These are phyloP conservation scores for Camponotus pennsylvanicus DNA, from an alignment of 1,140 invertebrate genomes.

Conservation along the genomic window DNA sequence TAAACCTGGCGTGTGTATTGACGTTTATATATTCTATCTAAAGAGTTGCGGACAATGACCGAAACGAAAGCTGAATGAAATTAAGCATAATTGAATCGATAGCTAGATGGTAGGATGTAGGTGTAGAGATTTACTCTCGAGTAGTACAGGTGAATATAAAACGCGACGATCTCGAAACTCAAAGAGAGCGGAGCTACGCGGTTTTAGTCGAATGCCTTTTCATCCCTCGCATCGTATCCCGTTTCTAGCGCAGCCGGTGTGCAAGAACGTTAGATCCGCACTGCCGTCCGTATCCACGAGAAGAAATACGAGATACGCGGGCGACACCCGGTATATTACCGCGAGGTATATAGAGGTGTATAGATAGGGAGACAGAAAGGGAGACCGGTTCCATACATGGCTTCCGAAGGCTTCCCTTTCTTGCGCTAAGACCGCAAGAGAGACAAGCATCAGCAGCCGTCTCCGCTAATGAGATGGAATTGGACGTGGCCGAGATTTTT, in stretches of 20 bases:
- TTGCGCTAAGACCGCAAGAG: conserved; percentile 83
- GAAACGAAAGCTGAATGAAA: not conserved
- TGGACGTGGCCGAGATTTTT: conserved; percentile 87
- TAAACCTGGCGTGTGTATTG: not conserved
- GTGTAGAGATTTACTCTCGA: not conserved
- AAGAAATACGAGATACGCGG: conserved; percentile 78
- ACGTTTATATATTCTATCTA: not conserved
- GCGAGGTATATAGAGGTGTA: conserved; percentile 76
- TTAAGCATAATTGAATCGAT: conserved; percentile 4
- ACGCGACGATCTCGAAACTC: conserved; percentile 59
- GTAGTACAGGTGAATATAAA: conserved; percentile 4
- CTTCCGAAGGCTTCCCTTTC: conserved; percentile 84
- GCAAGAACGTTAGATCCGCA: conserved; percentile 62
- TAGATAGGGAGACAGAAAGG: conserved; percentile 82
- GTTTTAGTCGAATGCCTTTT: conserved; percentile 29
- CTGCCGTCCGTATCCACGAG: conserved; percentile 68
- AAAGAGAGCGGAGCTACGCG: conserved; percentile 43
- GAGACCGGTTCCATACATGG: conserved; percentile 87
- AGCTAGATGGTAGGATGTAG: not conserved
- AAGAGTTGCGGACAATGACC: not conserved
- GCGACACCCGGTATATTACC: conserved; percentile 85
- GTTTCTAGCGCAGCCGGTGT: conserved; percentile 4
- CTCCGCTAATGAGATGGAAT: conserved; percentile 87
- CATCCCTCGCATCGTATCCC: not conserved
- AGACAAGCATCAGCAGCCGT: conserved; percentile 86